Base-by-base conservation (phyloP, 2,888 invertebrate genomes). In the Glaucopsyche alexis region DNA sequence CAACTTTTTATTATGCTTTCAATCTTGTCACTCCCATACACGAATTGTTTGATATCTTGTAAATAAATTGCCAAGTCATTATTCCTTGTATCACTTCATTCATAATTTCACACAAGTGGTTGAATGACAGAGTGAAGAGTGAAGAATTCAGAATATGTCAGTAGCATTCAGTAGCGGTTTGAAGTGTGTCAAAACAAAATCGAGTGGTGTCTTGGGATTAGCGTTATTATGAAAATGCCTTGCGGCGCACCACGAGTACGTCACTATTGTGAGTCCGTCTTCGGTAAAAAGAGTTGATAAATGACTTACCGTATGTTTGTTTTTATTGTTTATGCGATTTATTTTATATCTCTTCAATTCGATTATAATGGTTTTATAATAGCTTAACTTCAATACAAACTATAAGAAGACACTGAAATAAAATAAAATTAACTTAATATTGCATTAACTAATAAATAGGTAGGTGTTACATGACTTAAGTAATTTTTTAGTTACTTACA, bases 161-260 rank as follows among this genome's bases (percentile, higher is more conserved):
- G 83, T 83, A 78, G 72, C 52, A 78, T 82, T 78, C 82, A 85
- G 84, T 84, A 82, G 83, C 82, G 79, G 85, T 78, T 84, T 85
- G 83, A 84, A 86, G 85, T 84, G 83, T 90, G 92, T 92, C 91
- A 91, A 85, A 92, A 91, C 89, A 91, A 88, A 90, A 93, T 93
- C 88, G 93, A 93, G 88, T 90, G 85, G 89, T 82, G 84, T 81
- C 93, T 85, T 81, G 93, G 91, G 92, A 91, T 82, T 83, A 80
- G 80, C 38, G 38, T 80, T 77, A 75, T 77, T 77, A 78, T 80
- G 83, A 81, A 84, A 84, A 83, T 82, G 84, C 79, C 84, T 84
- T 78, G 84, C 83, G 78, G 78, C 78, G 75, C 74, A 86, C 82
- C 84, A 84, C 79, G 77, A 79, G n/a, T 13, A 69, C 73, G 71